phyloP scores from a whole-genome alignment of 2,113 vertebrate species.

The Protobothrops flavoviridis region DNA sequence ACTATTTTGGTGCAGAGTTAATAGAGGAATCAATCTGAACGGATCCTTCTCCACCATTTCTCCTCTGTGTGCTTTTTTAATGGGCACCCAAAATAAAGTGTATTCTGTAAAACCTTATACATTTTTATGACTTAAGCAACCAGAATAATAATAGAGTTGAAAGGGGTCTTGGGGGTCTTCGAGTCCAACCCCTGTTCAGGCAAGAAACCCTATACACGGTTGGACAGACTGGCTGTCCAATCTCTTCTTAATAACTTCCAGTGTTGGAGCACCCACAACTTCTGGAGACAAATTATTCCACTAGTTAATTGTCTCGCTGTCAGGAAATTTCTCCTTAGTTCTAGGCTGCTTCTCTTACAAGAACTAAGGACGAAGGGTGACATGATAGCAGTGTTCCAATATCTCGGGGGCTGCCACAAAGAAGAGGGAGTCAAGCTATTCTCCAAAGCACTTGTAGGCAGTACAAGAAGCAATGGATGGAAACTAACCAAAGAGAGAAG shows the following conservation, averaged over 20 bases:
- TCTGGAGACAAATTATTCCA: background rate
- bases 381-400: too few relatives aligned
- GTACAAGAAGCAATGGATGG: too few relatives aligned
- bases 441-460: too few relatives aligned
- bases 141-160: background rate
- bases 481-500: too few relatives aligned
- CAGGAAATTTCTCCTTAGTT: background rate
- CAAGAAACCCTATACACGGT: background rate
- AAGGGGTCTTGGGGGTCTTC: background rate
- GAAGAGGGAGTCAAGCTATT: too few relatives aligned
- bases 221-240: too few relatives aligned
- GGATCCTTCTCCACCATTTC: background rate
- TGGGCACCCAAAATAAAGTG: background rate
- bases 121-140: background rate
- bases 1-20: background rate
- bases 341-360: background rate
- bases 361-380: background rate
- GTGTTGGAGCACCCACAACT: background rate
- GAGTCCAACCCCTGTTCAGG: background rate
- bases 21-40: slow-evolving; percentile 1
- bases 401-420: too few relatives aligned
- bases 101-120: background rate
- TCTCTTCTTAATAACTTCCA: background rate
- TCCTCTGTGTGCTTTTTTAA: background rate
- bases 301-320: background rate